Base-by-base conservation (phyloP, 1,140 invertebrate genomes). In the Propsilocerus akamusi region DNA sequence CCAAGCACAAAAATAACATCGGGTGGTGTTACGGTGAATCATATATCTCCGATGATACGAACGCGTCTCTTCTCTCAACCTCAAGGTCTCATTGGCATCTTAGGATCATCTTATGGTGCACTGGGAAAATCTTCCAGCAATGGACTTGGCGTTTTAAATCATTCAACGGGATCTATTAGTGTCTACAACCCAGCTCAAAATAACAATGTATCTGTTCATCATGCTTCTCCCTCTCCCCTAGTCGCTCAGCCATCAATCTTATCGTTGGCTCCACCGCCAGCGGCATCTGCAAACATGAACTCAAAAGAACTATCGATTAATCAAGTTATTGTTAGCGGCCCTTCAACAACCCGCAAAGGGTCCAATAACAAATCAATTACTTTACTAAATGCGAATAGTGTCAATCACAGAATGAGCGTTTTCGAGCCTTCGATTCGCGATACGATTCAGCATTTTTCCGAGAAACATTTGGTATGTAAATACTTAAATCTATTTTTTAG, bases 381-480 rank as follows among this genome's bases (percentile, higher is more conserved):
- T 3, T 69, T 81, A 56, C 72, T 81, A 46, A 80, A 80, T 58
- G 65, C 74, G 5, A 72, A 72, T 55, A 68, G 65, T 17, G 59
- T 73, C 46, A 72, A 74, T 55, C 75, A 87, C 66, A 69, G 83
- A 50, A 86, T 87, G 59, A 86, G 82, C 58, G 84, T 86, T 24
- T 88, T 88, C 66, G 84, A 89, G 62, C 85, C 85, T 8, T 88
- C 72, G 1, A 87, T 87, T 83, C 63, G 83, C 24, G 90, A 93
- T 64, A 88, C 88, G 2, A 83, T 93, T 14, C 86, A 92, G 61
- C 86, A 92, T 66, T 94, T 94, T 67, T 93, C 88, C 70, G 87
- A 93, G 63, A 93, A 93, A 67, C 88, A 94, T 67, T 70, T 92
- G 51, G n/a, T n/a, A n/a, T n/a, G n/a, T n/a, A n/a, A n/a, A n/a